Percentiles rank a stretch among this genome's conserved stretches.
Conservation (phyloP, 1,140 invertebrate genomes). For the Drosophila sp. region DNA sequence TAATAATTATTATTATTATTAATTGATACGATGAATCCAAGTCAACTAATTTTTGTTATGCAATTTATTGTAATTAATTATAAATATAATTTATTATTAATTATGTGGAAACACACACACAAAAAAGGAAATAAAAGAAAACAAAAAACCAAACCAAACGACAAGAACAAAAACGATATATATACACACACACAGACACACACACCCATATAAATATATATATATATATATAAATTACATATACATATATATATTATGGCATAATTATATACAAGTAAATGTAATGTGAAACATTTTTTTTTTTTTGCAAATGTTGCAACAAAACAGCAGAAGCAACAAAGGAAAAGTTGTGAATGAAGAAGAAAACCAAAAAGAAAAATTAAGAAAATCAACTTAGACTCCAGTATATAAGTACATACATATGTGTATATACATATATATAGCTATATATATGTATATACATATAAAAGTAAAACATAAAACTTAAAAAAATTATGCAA, state of each 20-base stretch:
- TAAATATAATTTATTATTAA: constrained; percentile 67
- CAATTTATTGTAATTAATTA: constrained; percentile 73
- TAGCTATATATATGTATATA: background rate
- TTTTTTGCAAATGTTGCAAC: constrained; percentile 39
- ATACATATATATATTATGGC: constrained; percentile 38
- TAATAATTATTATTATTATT: constrained; percentile 42
- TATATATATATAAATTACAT: constrained; percentile 24
- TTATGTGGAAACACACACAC: constrained; percentile 28
- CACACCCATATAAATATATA: background rate
- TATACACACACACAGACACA: background rate
- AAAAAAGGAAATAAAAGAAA: constrained; percentile 11
- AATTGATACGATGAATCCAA: constrained; percentile 46
- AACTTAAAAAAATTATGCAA: constrained; percentile 51
- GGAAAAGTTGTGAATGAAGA: constrained; percentile 25
- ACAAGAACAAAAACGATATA: background rate
- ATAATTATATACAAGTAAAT: constrained; percentile 55
- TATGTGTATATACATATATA: constrained; percentile 18
- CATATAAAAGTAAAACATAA: constrained; percentile 15
- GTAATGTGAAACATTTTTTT: constrained; percentile 50
- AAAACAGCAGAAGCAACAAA: constrained; percentile 25
- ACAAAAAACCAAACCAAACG: constrained; percentile 28
- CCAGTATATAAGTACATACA: constrained; percentile 51
- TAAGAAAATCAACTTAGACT: constrained; percentile 56
- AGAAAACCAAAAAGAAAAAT: constrained; percentile 29
- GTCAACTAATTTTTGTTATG: constrained; percentile 63